Percentiles rank a stretch among this genome's conserved stretches.
phyloP scores from a whole-genome alignment of 2,888 invertebrate genomes.

The Oasisia sp. region DNA sequence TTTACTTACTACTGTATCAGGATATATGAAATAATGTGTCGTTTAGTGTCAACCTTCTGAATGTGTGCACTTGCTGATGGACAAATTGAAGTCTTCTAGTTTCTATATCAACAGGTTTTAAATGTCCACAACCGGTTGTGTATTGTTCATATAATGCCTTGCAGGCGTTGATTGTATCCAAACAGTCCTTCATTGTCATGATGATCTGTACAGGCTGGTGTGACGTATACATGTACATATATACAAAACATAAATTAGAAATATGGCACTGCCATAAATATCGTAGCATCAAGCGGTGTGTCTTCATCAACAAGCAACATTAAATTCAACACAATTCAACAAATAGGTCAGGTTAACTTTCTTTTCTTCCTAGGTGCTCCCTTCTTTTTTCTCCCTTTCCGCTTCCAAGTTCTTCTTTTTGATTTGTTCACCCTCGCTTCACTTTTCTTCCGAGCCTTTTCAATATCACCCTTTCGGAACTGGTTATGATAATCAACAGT shows the following conservation, averaged over 20 bases:
- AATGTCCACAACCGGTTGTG: too few species aligned
- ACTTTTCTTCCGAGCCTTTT: neutral
- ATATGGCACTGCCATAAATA: neutral
- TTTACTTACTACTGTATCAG: too few species aligned
- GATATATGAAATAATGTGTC: too few species aligned
- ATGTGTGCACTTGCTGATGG: too few species aligned
- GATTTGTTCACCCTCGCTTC: constrained; percentile 1
- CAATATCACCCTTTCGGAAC: neutral
- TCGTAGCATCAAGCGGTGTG: neutral
- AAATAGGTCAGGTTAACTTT: neutral
- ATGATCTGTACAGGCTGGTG: neutral
- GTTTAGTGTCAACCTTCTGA: too few species aligned
- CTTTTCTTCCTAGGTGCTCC: neutral
- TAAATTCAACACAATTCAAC: neutral
- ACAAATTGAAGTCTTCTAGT: too few species aligned
- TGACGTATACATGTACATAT: neutral
- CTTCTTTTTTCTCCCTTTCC: neutral
- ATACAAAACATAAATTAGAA: neutral
- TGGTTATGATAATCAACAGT: neutral
- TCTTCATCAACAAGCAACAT: neutral
- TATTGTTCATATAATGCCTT: neutral
- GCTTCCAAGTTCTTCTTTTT: constrained; percentile 8
- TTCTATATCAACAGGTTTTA: too few species aligned
- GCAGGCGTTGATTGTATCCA: neutral
- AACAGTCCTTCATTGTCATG: neutral